Percentiles rank a stretch among this genome's conserved stretches.
These are phyloP conservation scores for Macroglossus sobrinus DNA, from an alignment of 2,113 vertebrate genomes.

Conservation along the genomic window DNA sequence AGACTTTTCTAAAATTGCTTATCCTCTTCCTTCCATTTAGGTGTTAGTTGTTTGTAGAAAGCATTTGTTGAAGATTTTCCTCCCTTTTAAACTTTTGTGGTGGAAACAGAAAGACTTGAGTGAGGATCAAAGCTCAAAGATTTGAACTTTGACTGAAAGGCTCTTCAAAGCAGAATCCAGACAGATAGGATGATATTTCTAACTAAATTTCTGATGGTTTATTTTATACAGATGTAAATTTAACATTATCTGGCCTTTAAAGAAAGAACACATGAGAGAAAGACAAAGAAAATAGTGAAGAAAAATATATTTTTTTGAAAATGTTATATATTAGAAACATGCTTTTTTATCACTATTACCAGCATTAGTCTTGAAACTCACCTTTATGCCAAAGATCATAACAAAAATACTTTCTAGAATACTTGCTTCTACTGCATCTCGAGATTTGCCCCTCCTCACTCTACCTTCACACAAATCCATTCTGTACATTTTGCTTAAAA, in stretches of 20 bases:
- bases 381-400: neutral
- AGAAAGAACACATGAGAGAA: conserved; percentile 21
- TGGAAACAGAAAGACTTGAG: neutral
- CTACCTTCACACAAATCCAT: neutral
- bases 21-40: neutral
- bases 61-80: conserved; percentile 9
- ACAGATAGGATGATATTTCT: conserved; percentile 62
- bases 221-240: conserved; percentile 71
- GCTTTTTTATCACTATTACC: neutral
- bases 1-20: neutral
- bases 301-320: neutral
- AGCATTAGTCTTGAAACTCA: neutral
- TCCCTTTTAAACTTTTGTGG: neutral
- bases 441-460: neutral
- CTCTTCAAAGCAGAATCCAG: neutral
- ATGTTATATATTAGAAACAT: neutral
- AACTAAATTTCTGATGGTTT: conserved; percentile 24
- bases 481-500: neutral
- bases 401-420: neutral
- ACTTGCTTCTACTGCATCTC: neutral
- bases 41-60: neutral
- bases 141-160: conserved; percentile 59
- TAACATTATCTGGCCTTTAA: conserved; percentile 73
- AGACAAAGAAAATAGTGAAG: conserved; percentile 44
- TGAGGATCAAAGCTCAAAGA: conserved; percentile 12